Conservation (phyloP, 2,888 invertebrate genomes). For the Cantharis lateralis region DNA sequence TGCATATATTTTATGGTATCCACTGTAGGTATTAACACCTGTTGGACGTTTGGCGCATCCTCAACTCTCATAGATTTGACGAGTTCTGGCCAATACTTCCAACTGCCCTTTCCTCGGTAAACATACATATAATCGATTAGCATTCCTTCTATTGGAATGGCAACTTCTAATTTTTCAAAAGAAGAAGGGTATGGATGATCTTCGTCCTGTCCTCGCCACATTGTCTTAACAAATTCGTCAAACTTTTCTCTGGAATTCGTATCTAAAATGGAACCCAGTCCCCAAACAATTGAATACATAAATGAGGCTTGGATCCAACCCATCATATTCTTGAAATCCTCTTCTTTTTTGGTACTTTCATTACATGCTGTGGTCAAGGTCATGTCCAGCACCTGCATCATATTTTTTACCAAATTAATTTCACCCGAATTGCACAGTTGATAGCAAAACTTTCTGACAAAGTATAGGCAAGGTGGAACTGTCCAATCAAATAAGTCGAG, state of each 20-base stretch:
- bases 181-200: conserved; percentile 61
- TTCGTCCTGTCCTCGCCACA: conserved; percentile 58
- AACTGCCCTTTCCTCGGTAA: conserved; percentile 77
- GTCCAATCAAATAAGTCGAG: conserved; percentile 74
- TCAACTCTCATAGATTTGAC: conserved; percentile 67
- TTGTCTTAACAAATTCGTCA: conserved; percentile 65
- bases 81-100: conserved; percentile 86
- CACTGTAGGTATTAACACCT: conserved; percentile 80
- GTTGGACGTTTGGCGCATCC: conserved; percentile 67
- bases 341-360: conserved; percentile 58
- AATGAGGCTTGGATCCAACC: conserved; percentile 79
- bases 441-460: conserved; percentile 70
- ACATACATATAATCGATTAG: conserved; percentile 83
- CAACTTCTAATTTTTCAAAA: conserved; percentile 73
- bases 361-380: conserved; percentile 72
- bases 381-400: conserved; percentile 78
- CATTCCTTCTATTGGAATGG: conserved; percentile 76
- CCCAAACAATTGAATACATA: conserved; percentile 80
- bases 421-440: conserved; percentile 71
- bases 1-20: conserved; percentile 82
- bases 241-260: conserved; percentile 70
- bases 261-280: conserved; percentile 81
- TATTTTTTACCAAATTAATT: conserved; percentile 72
- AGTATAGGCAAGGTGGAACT: conserved; percentile 74
- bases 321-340: conserved; percentile 70